Base-by-base conservation (phyloP, 2,888 invertebrate species). In the Trissolcus japonicus region DNA sequence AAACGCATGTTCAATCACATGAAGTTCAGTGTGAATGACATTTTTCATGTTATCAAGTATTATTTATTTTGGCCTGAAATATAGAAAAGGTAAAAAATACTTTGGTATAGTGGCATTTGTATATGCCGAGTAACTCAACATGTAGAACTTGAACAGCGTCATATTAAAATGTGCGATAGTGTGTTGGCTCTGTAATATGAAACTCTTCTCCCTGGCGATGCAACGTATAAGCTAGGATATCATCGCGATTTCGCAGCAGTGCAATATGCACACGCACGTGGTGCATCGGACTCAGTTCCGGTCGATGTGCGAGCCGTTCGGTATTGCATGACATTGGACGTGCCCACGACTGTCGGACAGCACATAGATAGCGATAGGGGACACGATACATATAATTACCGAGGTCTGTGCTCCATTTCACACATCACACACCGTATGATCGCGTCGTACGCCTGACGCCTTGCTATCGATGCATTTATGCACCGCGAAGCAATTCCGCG, bases 381-480 rank as follows among this genome's bases (percentile, higher is more conserved):
- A 84, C 83, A 83, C 84, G 85, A 86, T 85, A 85, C 87, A 86
- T 86, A 86, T 87, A 87, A 87, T 87, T 87, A 87, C 84, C 84
- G 83, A 82, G 80, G 83, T 79, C 80, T 79, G 83, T 84, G 86
- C 85, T 86, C 86, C 86, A 86, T 87, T 87, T 87, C 86, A 86
- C 86, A 86, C 85, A 84, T 87, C 85, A 81, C 85, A 82, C 85
- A 83, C 82, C 84, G 83, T 83, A 82, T 85, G 86, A 86, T 86
- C 86, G 83, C 84, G 84, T 86, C 86, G 85, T 82, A 86, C 85
- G 85, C 80, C 83, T 82, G 80, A 86, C 86, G 86, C 87, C 86
- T 85, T 83, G 80, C 80, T 80, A 81, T 74, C 80, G 77, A 72
- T 72, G 79, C 79, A 65, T 78, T 78, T 78, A 77, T 80, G 80